Evolutionary conservation across 2,797 vertebrate genomes (phyloP).

Genomic region (Poeciliopsis infans): DNA sequence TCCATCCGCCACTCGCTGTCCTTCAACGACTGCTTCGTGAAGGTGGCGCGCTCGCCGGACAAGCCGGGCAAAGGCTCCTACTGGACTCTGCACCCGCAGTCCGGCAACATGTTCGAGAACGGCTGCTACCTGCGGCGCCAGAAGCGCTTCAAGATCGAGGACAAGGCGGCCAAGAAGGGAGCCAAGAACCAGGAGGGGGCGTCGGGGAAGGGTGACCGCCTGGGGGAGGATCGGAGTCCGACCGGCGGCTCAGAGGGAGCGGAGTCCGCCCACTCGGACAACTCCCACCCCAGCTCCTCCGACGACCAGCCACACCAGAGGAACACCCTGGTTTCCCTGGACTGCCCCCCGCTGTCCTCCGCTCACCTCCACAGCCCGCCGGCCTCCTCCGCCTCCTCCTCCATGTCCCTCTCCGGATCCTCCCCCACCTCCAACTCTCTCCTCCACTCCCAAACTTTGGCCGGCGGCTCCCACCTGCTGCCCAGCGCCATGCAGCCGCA

Average conservation of each 20-base stretch:
- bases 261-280: conserved; percentile 83
- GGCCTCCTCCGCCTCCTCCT: conserved; percentile 63
- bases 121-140: conserved; percentile 92
- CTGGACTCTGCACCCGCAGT: conserved; percentile 92
- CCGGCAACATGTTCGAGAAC: conserved; percentile 94
- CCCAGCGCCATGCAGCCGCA: conserved; percentile 82
- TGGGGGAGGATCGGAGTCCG: conserved; percentile 79
- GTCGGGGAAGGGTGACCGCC: conserved; percentile 70
- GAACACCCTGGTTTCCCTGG: conserved; percentile 72
- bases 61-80: conserved; percentile 92
- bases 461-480: conserved; percentile 77
- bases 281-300: conserved; percentile 80
- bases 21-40: conserved; percentile 94
- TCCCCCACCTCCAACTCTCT: conserved; percentile 64
- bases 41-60: conserved; percentile 90
- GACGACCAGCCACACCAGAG: conserved; percentile 79
- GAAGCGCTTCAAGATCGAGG: conserved; percentile 92
- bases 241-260: conserved; percentile 80
- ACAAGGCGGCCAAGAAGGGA: conserved; percentile 83
- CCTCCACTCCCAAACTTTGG: conserved; percentile 78
- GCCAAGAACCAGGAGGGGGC: conserved; percentile 73
- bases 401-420: conserved; percentile 63
- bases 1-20: conserved; percentile 92
- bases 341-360: conserved; percentile 76
- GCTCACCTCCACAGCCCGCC: conserved; percentile 76